Evolutionary conservation across 2,113 vertebrate genomes (phyloP).

Genomic region (Nematolebias whitei): DNA sequence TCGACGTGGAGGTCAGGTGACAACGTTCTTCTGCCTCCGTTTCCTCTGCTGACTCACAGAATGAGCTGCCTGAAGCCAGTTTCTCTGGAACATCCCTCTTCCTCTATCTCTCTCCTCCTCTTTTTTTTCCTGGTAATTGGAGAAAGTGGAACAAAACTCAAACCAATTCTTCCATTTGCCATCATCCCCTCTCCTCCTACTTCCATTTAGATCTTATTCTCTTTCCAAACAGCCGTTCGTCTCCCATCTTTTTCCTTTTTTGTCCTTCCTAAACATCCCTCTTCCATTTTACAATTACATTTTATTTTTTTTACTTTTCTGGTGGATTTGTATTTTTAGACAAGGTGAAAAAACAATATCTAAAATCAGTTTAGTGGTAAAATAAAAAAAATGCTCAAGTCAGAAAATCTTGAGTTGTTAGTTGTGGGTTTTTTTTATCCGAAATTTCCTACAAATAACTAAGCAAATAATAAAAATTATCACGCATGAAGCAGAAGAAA

Average conservation of each 20-base stretch:
- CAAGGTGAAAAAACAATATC: background rate
- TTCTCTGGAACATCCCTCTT: slow-evolving; percentile 58
- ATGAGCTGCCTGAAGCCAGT: slow-evolving; percentile 55
- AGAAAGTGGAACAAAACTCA: slow-evolving; percentile 35
- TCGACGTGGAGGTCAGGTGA: slow-evolving; percentile 30
- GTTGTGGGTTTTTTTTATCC: background rate
- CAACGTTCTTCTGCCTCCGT: slow-evolving; percentile 22
- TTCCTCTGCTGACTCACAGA: slow-evolving; percentile 40
- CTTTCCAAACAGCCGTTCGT: background rate
- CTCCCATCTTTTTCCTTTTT: background rate
- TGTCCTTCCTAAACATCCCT: background rate
- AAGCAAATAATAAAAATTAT: background rate
- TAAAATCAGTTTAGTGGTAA: background rate
- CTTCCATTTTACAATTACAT: background rate
- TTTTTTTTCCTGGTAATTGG: slow-evolving; percentile 29
- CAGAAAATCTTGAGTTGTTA: background rate
- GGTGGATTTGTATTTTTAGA: background rate
- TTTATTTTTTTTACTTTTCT: background rate
- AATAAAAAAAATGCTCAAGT: background rate
- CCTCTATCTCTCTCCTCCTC: slow-evolving; percentile 18
- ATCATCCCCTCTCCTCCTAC: slow-evolving; percentile 6
- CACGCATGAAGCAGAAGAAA: too few species aligned
- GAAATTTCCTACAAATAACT: background rate
- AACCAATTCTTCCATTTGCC: slow-evolving; percentile 31
- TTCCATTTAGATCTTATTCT: slow-evolving; percentile 12